Conservation (phyloP, 2,113 vertebrate genomes). For the Nothoprocta pentlandii region DNA sequence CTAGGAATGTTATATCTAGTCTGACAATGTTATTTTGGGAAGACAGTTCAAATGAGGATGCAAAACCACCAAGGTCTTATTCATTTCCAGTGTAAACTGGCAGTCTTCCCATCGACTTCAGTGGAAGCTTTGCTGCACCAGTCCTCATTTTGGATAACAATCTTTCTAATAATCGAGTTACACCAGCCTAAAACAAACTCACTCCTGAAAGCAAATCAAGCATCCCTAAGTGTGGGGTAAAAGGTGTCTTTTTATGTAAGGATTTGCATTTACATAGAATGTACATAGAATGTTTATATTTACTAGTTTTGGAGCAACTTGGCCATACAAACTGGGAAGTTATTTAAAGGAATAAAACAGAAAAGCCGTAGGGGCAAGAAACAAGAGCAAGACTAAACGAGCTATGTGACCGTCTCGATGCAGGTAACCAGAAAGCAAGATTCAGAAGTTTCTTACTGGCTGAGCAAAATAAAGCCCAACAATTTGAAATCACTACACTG, state of each 20-base stretch:
- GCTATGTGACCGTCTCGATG: not conserved
- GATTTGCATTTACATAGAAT: not conserved
- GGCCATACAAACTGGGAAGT: not conserved
- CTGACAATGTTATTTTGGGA: constrained; percentile 23
- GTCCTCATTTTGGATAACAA: not conserved
- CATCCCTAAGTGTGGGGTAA: not conserved
- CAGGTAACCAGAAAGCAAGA: not conserved
- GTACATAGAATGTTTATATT: not conserved
- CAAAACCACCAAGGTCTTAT: not conserved
- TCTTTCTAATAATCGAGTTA: not conserved
- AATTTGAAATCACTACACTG: not conserved
- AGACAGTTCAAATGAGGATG: not conserved
- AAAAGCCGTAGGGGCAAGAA: not conserved
- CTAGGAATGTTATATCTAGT: not conserved
- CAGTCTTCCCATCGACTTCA: not conserved
- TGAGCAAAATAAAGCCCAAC: not conserved
- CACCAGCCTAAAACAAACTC: not conserved
- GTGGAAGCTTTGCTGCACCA: not conserved
- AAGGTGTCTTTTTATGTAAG: not conserved
- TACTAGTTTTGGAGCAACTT: not conserved
- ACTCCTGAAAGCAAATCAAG: constrained; percentile 2
- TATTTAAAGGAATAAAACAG: not conserved
- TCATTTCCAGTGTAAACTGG: not conserved
- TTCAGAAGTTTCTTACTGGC: not conserved
- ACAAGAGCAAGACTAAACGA: not conserved